These are phyloP conservation scores for Corydoras sp. DNA, from an alignment of 2,113 vertebrate genomes.

Conservation along the genomic window DNA sequence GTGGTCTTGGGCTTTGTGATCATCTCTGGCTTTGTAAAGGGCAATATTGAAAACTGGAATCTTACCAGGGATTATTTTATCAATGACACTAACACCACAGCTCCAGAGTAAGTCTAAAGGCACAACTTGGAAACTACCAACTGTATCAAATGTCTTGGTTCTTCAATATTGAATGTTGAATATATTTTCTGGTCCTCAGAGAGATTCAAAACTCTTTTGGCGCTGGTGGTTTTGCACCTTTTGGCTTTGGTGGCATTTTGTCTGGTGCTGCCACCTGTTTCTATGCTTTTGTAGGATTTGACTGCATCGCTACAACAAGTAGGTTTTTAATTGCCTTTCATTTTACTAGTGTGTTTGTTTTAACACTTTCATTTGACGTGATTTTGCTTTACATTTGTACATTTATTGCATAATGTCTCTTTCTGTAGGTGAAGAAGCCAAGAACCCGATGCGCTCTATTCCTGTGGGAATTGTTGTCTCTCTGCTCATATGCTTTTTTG, in stretches of 20 bases:
- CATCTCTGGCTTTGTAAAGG: conserved; percentile 83
- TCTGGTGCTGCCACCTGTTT: conserved; percentile 91
- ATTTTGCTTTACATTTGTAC: neutral
- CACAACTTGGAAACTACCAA: neutral
- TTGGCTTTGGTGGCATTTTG: conserved; percentile 78
- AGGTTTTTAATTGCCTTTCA: conserved; percentile 35
- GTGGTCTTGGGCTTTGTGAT: conserved; percentile 86
- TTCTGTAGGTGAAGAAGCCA: conserved; percentile 85
- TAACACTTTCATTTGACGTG: no score
- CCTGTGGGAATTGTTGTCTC: conserved; percentile 88
- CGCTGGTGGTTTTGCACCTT: conserved; percentile 81
- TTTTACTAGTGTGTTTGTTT: no score
- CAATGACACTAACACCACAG: conserved; percentile 41
- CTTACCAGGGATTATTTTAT: conserved; percentile 64
- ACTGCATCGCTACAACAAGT: conserved; percentile 98
- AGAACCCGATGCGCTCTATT: conserved; percentile 87
- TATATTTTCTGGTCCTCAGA: conserved; percentile 24
- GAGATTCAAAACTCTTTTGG: conserved; percentile 59
- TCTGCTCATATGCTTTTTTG: conserved; percentile 87
- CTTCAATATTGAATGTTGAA: no score
- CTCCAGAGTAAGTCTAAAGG: conserved; percentile 33
- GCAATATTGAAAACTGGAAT: conserved; percentile 79
- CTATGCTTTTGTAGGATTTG: conserved; percentile 96
- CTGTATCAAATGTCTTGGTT: neutral
- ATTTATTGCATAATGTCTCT: neutral